Evolutionary conservation across 2,113 vertebrate genomes (phyloP), one percentile per base, ranked within the genome.

Genomic region (Theristicus caerulescens): DNA sequence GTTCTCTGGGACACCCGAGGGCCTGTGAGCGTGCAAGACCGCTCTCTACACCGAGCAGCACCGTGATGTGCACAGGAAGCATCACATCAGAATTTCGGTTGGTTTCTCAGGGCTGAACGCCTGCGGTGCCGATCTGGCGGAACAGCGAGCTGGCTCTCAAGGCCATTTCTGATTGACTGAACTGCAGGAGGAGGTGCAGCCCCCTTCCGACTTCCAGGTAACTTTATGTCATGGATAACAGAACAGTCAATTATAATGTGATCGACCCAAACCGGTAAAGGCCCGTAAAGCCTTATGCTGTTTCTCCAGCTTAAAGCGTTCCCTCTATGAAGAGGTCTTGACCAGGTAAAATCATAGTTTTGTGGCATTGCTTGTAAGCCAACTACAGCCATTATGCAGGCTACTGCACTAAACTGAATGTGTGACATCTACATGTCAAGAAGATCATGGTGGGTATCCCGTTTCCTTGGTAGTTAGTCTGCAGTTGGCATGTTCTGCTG

Each of bases 351-450:
- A 49, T 55, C 9, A 0, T 6, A 21, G 46, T 5, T 66, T 36
- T 69, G 58, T 67, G 26, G 29, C 13, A 9, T 3, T 64, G 72
- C 44, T 76, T 52, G 24, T 14, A 27, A 57, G 71, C 44, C 52
- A 25, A 4, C 38, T 86, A 20, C 25, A 47, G 20, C 9, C 14
- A 1, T 34, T 36, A 18, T 4, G 6, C 26, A 44, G 47, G 73
- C 62, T 34, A 3, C 46, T 79, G 71, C 31, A 18, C 40, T 17
- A 19, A 18, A 4, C 67, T 18, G 49, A 18, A 7, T 34, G 72
- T 52, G 13, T 65, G 36, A 67, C 62, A 34, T 3, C n/a, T 17
- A 0, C 1, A 1, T 1, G 6, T 3, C 51, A 36, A 34, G 61
- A 34, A 74, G 67, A 36, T 3, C 40, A 10, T 0, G 5, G 24